Conservation (phyloP, 1,140 invertebrate genomes). For the Chionoecetes opilio region DNA sequence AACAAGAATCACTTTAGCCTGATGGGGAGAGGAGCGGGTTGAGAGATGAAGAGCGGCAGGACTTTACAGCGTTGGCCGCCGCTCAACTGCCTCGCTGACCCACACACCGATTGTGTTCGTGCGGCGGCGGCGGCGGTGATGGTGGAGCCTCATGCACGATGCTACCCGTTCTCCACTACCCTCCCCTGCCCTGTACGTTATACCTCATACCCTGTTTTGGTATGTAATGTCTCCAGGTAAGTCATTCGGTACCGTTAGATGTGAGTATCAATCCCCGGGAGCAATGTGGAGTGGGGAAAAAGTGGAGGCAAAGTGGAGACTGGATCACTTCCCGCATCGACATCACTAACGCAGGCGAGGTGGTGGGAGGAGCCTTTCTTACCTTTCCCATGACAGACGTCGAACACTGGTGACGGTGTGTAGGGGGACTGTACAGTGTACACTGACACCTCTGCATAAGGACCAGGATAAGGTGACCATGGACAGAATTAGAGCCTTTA, state of each 20-base stretch:
- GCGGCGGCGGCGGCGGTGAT: not conserved
- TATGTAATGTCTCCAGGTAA: not conserved
- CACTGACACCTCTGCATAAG: not conserved
- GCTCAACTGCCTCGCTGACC: conserved; percentile 60
- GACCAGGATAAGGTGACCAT: not conserved
- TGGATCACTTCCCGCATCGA: conserved; percentile 63
- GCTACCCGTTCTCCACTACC: not conserved
- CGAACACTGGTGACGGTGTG: not conserved
- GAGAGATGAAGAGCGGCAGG: conserved; percentile 52
- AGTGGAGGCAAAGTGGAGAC: not conserved
- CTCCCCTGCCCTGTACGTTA: not conserved
- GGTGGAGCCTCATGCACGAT: conserved; percentile 46
- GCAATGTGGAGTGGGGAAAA: not conserved
- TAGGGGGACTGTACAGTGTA: too few species aligned
- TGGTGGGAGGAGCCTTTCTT: not conserved
- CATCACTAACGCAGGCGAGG: conserved; percentile 27
- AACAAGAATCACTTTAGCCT: conserved; percentile 30
- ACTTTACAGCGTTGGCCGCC: conserved; percentile 45
- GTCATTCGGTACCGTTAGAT: not conserved
- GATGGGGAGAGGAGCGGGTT: not conserved
- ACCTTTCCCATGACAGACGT: not conserved
- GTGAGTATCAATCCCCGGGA: not conserved
- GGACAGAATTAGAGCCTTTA: not conserved
- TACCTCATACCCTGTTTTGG: not conserved
- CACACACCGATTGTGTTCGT: conserved; percentile 58